A percentile compares a stretch with the other conserved stretches of the same genome.
Evolutionary conservation across 2,888 invertebrate species (phyloP).

Genomic region (Idaea biselata): DNA sequence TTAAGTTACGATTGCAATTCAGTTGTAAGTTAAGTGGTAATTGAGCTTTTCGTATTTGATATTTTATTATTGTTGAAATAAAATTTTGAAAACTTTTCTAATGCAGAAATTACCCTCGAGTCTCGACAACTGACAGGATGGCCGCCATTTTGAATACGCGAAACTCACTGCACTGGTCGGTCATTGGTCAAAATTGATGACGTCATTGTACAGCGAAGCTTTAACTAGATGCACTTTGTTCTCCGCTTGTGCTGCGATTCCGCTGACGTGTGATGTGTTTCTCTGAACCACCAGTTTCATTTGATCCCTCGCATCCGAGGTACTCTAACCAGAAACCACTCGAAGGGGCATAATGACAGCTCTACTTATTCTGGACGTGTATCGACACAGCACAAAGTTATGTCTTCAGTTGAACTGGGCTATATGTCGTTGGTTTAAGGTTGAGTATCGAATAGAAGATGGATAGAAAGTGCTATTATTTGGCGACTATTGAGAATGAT

Average conservation of each 20-base stretch:
- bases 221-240: conserved; percentile 73
- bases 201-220: conserved; percentile 52
- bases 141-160: conserved; percentile 48
- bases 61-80: too few relatives aligned
- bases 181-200: conserved; percentile 63
- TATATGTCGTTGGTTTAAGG: conserved; percentile 29
- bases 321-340: conserved; percentile 8
- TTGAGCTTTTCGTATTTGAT: too few relatives aligned
- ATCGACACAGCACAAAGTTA: conserved; percentile 35
- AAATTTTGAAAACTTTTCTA: too few relatives aligned
- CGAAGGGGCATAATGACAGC: conserved; percentile 31
- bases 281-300: conserved; percentile 43
- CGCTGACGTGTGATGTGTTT: conserved; percentile 71
- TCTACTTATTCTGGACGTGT: conserved; percentile 43
- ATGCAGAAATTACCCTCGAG: too few relatives aligned
- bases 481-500: conserved; percentile 68
- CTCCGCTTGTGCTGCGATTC: conserved; percentile 58
- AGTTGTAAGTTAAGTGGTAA: too few relatives aligned
- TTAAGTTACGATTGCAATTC: too few relatives aligned
- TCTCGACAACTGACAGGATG: background rate
- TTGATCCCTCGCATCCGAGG: conserved; percentile 35
- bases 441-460: conserved; percentile 29
- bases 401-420: conserved; percentile 23
- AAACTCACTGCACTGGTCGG: conserved; percentile 18
- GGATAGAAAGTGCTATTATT: conserved; percentile 48